Conservation (phyloP, 2,113 vertebrate genomes). For the Donacobius atricapilla region DNA sequence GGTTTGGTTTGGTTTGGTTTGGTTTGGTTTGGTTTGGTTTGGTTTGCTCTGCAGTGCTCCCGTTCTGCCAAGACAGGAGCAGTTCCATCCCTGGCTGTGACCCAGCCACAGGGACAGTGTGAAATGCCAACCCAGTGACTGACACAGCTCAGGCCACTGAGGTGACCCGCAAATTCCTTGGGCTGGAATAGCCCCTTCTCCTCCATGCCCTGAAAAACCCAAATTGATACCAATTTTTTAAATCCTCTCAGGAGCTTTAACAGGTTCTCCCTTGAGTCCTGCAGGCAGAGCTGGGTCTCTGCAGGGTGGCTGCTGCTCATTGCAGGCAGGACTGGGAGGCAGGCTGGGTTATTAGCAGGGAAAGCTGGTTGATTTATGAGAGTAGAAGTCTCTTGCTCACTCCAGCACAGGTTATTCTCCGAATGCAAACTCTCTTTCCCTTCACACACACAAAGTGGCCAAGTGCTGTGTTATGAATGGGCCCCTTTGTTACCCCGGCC, state of each 20-base stretch:
- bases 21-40: background rate
- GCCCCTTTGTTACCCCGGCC: slow-evolving; percentile 76
- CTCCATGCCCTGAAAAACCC: background rate
- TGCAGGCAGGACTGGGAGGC: background rate
- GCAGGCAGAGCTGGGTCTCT: background rate
- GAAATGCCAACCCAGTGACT: fast-evolving
- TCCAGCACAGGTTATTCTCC: slow-evolving; percentile 75
- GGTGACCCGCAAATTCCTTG: background rate
- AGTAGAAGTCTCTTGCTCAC: slow-evolving; percentile 64
- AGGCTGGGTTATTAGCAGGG: slow-evolving; percentile 64
- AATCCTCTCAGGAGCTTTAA: background rate
- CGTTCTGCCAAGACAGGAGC: background rate
- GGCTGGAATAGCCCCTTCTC: background rate
- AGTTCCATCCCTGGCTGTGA: background rate
- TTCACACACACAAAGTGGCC: slow-evolving; percentile 53
- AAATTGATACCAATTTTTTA: fast-evolving
- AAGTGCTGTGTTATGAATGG: slow-evolving; percentile 74
- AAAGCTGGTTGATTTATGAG: slow-evolving; percentile 77
- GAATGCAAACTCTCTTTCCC: slow-evolving; percentile 74
- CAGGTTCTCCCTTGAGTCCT: background rate
- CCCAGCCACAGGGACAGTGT: background rate
- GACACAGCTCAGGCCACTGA: background rate
- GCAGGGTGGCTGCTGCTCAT: background rate
- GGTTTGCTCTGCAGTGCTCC: background rate
- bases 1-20: too few species aligned